phyloP scores from a whole-genome alignment of 2,113 vertebrate species.

The Microtus montanus region DNA sequence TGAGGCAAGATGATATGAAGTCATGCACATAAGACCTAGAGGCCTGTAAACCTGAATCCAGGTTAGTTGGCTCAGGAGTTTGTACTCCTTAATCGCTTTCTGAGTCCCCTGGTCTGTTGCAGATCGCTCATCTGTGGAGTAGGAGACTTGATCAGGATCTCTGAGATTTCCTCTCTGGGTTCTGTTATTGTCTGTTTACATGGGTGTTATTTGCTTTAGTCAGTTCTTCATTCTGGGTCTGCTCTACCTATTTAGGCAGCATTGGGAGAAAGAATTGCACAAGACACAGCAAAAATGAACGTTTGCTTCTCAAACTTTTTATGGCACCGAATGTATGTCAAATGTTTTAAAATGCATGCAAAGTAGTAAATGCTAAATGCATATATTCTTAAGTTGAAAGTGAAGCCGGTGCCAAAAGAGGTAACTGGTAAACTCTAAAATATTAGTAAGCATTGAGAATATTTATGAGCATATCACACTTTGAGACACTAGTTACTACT shows the following conservation, averaged over 20 bases:
- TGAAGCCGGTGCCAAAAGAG: neutral
- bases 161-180: neutral
- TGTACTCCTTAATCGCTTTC: neutral
- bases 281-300: neutral
- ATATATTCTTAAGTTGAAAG: neutral
- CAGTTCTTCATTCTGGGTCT: neutral
- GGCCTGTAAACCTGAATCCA: neutral
- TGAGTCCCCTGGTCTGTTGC: neutral
- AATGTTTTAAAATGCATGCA: neutral
- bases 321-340: neutral
- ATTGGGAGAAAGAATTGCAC: too few relatives aligned
- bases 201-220: neutral
- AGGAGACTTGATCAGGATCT: neutral
- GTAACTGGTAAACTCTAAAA: neutral
- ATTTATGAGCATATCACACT: neutral
- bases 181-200: neutral
- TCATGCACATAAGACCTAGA: neutral
- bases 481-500: neutral
- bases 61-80: neutral
- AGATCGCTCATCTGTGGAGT: neutral
- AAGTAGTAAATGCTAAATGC: neutral
- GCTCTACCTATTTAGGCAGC: neutral
- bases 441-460: neutral
- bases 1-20: neutral
- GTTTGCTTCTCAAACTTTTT: constrained; percentile 25